Conservation (phyloP, 2,888 invertebrate species). For the Pogonocherus hispidulus region DNA sequence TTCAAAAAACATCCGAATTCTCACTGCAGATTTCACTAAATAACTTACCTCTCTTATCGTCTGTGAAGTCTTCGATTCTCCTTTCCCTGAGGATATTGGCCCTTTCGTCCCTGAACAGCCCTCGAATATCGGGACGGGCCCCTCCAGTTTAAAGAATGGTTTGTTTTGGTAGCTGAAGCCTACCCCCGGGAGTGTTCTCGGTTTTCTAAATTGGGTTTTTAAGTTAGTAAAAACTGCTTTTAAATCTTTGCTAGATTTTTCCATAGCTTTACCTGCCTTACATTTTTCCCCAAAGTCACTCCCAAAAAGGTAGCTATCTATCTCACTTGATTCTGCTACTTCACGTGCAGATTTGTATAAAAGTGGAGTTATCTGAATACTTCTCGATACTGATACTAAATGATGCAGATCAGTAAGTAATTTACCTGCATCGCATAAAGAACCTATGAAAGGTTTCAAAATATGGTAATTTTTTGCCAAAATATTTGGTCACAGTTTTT, state of each 20-base stretch:
- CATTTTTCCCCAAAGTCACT: slow-evolving; percentile 9
- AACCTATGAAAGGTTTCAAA: too few relatives aligned
- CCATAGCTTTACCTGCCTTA: neutral
- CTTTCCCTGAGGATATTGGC: neutral
- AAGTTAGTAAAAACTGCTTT: neutral
- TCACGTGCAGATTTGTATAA: neutral
- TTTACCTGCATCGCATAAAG: neutral
- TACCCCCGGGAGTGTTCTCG: neutral
- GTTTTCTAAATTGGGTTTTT: slow-evolving; percentile 2
- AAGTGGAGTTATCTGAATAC: neutral
- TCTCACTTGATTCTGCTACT: neutral
- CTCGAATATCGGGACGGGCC: slow-evolving; percentile 12
- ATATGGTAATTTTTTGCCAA: too few relatives aligned
- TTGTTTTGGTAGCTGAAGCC: too few relatives aligned
- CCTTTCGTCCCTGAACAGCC: neutral
- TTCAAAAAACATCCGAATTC: too few relatives aligned
- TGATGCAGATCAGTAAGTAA: neutral
- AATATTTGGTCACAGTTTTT: too few relatives aligned
- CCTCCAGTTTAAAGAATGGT: slow-evolving; percentile 7
- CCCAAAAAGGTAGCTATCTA: slow-evolving; percentile 1
- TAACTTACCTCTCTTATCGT: neutral
- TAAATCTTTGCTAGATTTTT: slow-evolving; percentile 4
- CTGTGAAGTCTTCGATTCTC: neutral
- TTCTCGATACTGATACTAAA: neutral
- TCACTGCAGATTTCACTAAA: too few relatives aligned